Conservation (phyloP, 2,888 invertebrate species). For the Drosophila tanythrix region DNA sequence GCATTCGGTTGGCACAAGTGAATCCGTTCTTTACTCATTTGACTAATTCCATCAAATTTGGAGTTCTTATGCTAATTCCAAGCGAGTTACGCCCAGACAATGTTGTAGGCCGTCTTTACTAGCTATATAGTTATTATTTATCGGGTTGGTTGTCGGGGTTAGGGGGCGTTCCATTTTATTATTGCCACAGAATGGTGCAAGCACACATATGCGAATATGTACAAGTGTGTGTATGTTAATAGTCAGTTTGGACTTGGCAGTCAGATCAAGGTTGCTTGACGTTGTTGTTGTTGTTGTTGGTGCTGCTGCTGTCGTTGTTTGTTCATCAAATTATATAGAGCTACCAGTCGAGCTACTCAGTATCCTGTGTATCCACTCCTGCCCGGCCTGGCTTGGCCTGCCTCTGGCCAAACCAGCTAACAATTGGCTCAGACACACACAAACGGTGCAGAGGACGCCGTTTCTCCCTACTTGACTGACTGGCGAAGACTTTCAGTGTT, state of each 20-base stretch:
- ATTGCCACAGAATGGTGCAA: conserved; percentile 46
- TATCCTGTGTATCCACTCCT: conserved; percentile 47
- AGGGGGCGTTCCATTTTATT: conserved; percentile 41
- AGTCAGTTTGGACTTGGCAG: conserved; percentile 37
- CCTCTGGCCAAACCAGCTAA: conserved; percentile 48
- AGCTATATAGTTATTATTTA: conserved; percentile 7
- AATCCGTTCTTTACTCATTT: conserved; percentile 72
- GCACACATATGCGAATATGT: background rate
- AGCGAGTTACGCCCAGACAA: conserved; percentile 55
- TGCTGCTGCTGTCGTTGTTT: conserved; percentile 65
- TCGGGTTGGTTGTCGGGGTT: conserved; percentile 1
- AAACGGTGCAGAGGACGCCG: conserved; percentile 15
- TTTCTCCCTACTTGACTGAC: conserved; percentile 23
- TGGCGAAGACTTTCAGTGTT: conserved; percentile 21
- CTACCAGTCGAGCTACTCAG: conserved; percentile 60
- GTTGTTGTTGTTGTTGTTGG: conserved; percentile 31
- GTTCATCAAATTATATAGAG: conserved; percentile 80
- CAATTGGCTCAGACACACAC: conserved; percentile 56
- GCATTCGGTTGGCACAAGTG: conserved; percentile 51
- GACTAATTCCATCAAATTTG: conserved; percentile 76
- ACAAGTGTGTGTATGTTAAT: conserved; percentile 33
- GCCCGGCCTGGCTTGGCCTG: conserved; percentile 9
- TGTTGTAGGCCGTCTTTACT: conserved; percentile 53
- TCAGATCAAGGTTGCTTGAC: conserved; percentile 59
- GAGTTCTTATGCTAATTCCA: conserved; percentile 71